Evolutionary conservation across 2,888 invertebrate genomes (phyloP), one percentile per base, ranked within the genome.

Genomic region (Brenthis daphne): DNA sequence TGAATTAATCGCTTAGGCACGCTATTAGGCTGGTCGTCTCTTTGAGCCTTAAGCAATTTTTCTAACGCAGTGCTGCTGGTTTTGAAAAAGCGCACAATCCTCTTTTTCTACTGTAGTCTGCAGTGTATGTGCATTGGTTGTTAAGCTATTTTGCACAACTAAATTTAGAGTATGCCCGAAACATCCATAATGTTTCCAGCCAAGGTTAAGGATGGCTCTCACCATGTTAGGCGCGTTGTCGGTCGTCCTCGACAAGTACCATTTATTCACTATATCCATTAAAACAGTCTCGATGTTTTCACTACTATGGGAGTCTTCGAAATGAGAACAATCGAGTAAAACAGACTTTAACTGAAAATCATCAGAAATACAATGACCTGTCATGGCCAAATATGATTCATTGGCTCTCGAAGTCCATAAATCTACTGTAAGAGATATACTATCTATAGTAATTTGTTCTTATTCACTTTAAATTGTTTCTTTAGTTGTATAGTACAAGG

Each of bases 171-270:
- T 75, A 55, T 80, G 77, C 1, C 53, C 78, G 50, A 64, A 77
- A 58, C 77, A 78, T 8, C 77, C 77, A 57, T 65, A 78, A 69
- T 79, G 76, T 37, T 53, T 68, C 57, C 58, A 66, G 4, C 56
- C 64, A 11, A 67, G 24, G 14, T 58, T 68, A 58, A 73, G 67
- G 1, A 78, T 48, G 5, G 77, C 79, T 57, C 75, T 77, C 0
- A 73, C 71, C 3, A 83, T 73, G 65, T 80, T 79, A 1, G 77
- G 33, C 0, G 77, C 80, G 72, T 81, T 83, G 58, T 83, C 80
- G 5, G 70, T 75, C 0, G 81, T 71, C 8, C 69, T 29, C 74
- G 51, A n/a, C 14, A 51, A n/a, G 51, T n/a, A 6, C 51, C 51
- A 51, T n/a, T 51, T n/a, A n/a, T 5, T 51, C 16, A 51, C n/a